Conservation (phyloP, 2,888 invertebrate species). For the Xanthostigma xanthostigma region DNA sequence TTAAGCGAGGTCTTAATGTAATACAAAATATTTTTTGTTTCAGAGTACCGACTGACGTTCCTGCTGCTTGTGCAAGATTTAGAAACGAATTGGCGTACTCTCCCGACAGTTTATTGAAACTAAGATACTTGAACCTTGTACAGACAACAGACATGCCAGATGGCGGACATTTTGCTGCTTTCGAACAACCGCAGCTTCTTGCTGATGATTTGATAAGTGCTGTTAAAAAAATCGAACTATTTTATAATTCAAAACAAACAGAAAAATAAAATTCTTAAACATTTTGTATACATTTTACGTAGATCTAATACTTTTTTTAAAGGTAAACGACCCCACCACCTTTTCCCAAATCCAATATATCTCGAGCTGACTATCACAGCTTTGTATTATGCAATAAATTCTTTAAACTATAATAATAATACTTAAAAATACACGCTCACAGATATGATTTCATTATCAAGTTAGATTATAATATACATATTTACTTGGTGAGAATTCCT, state of each 20-base stretch:
- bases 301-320: too few species aligned
- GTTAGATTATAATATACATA: too few species aligned
- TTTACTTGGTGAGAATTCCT: too few species aligned
- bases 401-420: too few species aligned
- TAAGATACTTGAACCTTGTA: conserved; percentile 49
- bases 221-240: conserved; percentile 30
- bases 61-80: conserved; percentile 59
- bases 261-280: conserved; percentile 1
- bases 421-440: too few species aligned
- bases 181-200: conserved; percentile 59
- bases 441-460: too few species aligned
- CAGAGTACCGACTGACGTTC: conserved; percentile 52
- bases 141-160: conserved; percentile 46
- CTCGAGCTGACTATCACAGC: too few species aligned
- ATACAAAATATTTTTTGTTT: conserved; percentile 18
- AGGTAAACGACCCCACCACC: too few species aligned
- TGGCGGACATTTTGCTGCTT: conserved; percentile 78
- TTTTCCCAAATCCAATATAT: too few species aligned
- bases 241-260: background rate
- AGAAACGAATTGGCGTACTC: conserved; percentile 48
- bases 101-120: conserved; percentile 40
- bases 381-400: too few species aligned
- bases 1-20: too few species aligned
- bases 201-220: conserved; percentile 54
- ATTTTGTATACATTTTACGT: conserved; percentile 1